A percentile compares a stretch with the other conserved stretches of the same genome.
Evolutionary conservation across 2,797 vertebrate genomes (phyloP).

Genomic region (Trachops cirrhosus): DNA sequence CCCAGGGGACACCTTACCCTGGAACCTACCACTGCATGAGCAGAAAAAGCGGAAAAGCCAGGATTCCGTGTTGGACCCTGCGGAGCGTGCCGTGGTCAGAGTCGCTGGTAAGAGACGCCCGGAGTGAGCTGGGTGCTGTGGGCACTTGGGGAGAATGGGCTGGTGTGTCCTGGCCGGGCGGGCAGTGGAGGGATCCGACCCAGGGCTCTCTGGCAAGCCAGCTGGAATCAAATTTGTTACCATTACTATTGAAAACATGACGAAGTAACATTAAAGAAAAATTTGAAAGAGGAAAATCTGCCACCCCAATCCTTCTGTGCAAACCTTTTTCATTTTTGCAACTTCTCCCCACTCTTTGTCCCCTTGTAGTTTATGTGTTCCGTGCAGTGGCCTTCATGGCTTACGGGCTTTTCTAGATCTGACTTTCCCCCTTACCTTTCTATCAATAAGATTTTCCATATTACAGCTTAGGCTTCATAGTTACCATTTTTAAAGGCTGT

Average conservation of each 20-base stretch:
- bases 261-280: neutral
- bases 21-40: constrained; percentile 97
- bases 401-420: neutral
- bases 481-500: constrained; percentile 34
- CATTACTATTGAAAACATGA: neutral
- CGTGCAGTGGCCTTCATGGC: neutral
- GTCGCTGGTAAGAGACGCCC: constrained; percentile 90
- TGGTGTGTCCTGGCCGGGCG: rapidly evolving
- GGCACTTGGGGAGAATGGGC: neutral
- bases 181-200: neutral
- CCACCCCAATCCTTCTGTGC: too few relatives aligned
- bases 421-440: neutral
- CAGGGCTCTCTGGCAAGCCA: neutral
- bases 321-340: neutral
- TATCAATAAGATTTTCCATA: neutral
- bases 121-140: neutral
- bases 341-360: neutral
- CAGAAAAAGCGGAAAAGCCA: constrained; percentile 97
- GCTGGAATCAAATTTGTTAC: neutral
- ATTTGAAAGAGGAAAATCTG: neutral
- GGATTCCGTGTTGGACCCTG: constrained; percentile 96
- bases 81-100: constrained; percentile 96
- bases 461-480: constrained; percentile 18
- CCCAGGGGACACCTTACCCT: constrained; percentile 94
- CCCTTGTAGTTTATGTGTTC: neutral